Conservation (phyloP, 2,113 vertebrate genomes). For the Holacanthus passer region DNA sequence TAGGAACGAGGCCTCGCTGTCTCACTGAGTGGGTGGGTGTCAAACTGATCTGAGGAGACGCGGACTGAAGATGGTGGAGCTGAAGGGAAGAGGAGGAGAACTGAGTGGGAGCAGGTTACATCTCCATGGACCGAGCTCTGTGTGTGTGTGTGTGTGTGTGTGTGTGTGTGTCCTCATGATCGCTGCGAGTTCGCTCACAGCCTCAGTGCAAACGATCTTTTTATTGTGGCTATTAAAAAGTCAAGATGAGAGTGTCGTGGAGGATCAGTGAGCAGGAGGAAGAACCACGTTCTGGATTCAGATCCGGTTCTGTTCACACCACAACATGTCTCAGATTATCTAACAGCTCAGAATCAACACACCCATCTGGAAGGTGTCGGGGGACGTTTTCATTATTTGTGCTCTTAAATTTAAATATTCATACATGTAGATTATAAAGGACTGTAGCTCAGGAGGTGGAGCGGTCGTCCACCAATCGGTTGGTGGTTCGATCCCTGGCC, state of each 20-base stretch:
- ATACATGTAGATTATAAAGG: neutral
- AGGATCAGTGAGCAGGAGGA: neutral
- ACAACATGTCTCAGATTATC: neutral
- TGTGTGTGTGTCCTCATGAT: constrained; percentile 5
- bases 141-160: constrained; percentile 5
- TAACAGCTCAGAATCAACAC: neutral
- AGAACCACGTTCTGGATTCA: neutral
- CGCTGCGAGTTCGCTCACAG: neutral
- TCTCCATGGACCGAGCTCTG: neutral
- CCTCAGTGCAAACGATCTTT: neutral
- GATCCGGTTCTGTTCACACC: neutral
- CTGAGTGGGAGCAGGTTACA: constrained; percentile 36
- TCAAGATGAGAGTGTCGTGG: neutral
- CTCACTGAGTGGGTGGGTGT: constrained; percentile 62
- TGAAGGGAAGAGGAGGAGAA: constrained; percentile 43
- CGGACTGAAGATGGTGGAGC: neutral
- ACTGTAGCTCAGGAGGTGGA: too few species aligned
- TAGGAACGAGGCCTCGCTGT: constrained; percentile 12
- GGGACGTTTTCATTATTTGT: neutral
- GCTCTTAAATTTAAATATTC: neutral
- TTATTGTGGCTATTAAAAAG: neutral
- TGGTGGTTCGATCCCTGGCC: too few species aligned
- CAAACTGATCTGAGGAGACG: neutral
- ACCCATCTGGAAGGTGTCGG: neutral
- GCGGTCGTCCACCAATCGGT: too few species aligned